These are phyloP conservation scores for Agelas oroides DNA, from an alignment of 37 sponge, comb jelly and placozoan species.

Conservation along the genomic window DNA sequence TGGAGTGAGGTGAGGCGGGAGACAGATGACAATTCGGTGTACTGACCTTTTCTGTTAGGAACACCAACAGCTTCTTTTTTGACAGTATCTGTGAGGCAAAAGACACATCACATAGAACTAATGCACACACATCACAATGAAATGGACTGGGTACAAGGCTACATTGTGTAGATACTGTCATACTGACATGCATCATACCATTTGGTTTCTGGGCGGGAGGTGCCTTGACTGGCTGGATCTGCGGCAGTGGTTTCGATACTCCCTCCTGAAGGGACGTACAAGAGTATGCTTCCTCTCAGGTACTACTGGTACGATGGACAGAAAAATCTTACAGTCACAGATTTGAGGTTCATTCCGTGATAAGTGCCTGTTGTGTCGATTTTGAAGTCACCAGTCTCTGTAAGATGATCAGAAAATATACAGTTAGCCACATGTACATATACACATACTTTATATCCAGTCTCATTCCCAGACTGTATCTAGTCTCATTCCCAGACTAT, in stretches of 20 bases:
- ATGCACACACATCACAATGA: no score
- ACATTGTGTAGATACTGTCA: no score
- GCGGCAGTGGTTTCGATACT: conserved; percentile 5
- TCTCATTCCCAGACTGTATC: no score
- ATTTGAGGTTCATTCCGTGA: conserved; percentile 76
- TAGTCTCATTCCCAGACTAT: no score
- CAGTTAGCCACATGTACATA: background rate
- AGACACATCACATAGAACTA: background rate
- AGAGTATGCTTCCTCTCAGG: background rate
- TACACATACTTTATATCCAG: background rate
- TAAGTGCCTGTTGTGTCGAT: conserved; percentile 90
- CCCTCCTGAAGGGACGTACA: background rate
- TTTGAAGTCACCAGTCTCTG: conserved; percentile 88
- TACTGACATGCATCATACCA: no score
- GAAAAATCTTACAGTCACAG: conserved; percentile 59
- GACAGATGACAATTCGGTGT: background rate
- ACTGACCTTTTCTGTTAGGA: background rate
- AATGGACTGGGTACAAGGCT: no score
- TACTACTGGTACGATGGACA: background rate
- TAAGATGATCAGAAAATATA: background rate
- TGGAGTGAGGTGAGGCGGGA: no score
- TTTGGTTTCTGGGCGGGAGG: background rate
- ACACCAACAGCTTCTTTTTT: background rate
- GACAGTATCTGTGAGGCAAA: background rate
- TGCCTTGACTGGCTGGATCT: background rate